Evolutionary conservation across 64 coral and sea anemone genomes (phyloP), one percentile per base, ranked within the genome.

Genomic region (Pocillopora damicornis): DNA sequence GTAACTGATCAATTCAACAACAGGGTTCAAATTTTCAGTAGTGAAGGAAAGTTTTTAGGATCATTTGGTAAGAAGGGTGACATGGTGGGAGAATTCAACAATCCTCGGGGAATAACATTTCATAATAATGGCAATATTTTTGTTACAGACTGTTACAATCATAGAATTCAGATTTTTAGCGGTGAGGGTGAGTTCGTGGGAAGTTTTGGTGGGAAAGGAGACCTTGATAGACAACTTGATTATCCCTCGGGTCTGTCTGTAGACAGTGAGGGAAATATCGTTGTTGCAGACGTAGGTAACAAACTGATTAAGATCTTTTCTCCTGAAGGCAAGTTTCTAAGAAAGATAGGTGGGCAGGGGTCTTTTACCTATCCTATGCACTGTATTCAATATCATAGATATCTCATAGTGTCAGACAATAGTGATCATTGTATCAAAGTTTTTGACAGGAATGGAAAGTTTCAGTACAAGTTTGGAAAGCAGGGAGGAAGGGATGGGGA

Each of bases 261-360:
- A 38, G 91, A 92, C 36, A 82, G 30, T 36, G 76, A 88, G 37
- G 86, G 91, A 0, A 92, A 92, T 51, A 22, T 92, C 18, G 67
- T 92, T 76, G 69, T 92, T 76, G 57, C 86, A 13, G 91, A 88
- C 61, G 61, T 59, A 22, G 86, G 65, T 16, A 81, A 92, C 25
- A 82, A 88, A 74, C 85, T 86, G 17, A 61, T 92, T 75, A 86
- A 88, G 80, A 86, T 88, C 36, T 92, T 92, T 67, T 74, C 86
- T 9, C 68, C 59, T 35, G 67, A 92, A 38, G 91, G 91, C 2
- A 88, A 80, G 34, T 92, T 86, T 76, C 58, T 92, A 58, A 75
- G 80, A 23, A 77, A 77, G 8, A 57, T 77, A 56, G 75, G 75
- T 77, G 38, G 15, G 38, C 75, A 77, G 37, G 75, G 42, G 2